Evolutionary conservation across 92 coral and sea anemone species (phyloP).

Genomic region (Meandrina meandrites): DNA sequence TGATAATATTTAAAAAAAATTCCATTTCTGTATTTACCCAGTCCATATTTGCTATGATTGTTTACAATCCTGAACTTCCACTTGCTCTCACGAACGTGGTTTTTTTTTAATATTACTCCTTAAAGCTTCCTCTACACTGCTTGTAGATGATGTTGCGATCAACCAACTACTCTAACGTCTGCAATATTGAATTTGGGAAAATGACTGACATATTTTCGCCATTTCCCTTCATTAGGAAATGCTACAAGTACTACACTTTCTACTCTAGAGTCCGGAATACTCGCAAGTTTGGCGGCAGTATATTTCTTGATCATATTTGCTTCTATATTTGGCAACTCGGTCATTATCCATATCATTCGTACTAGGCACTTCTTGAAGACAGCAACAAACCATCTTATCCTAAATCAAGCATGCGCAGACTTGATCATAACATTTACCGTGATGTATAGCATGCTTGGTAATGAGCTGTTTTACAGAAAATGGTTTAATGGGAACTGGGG

Average conservation of each 20-base stretch:
- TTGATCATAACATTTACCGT: conserved; percentile 8
- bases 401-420: conserved; percentile 41
- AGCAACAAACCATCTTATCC: conserved; percentile 17
- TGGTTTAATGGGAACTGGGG: conserved; percentile 30
- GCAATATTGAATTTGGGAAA: not conserved
- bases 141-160: no score
- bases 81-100: no score
- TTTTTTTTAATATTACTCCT: no score
- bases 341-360: conserved; percentile 27
- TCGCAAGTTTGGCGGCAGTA: not conserved
- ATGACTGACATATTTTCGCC: not conserved
- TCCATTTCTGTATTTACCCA: no score
- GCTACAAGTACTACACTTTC: not conserved
- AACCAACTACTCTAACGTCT: no score
- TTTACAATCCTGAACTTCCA: no score
- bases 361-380: conserved; percentile 3
- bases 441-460: not conserved
- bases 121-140: no score
- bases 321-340: conserved; percentile 23
- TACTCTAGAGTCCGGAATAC: not conserved
- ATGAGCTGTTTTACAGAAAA: not conserved
- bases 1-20: not conserved
- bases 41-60: no score
- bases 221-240: not conserved
- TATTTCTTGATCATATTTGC: not conserved